These are phyloP conservation scores for Macquaria australasica DNA, from an alignment of 2,113 vertebrate genomes.

Conservation along the genomic window DNA sequence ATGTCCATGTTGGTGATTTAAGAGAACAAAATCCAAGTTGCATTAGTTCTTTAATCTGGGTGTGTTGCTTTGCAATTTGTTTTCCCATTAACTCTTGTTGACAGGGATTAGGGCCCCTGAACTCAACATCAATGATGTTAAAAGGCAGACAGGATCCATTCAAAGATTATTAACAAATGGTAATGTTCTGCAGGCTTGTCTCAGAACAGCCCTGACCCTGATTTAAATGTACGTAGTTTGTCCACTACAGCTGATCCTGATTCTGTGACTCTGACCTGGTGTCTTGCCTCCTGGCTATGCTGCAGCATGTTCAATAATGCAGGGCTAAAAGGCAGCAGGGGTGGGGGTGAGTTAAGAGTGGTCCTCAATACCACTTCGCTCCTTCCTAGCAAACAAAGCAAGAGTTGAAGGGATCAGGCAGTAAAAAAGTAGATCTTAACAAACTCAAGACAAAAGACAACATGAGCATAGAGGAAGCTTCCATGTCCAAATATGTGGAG, in stretches of 20 bases:
- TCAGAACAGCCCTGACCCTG: conserved; percentile 50
- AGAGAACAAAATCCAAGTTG: background rate
- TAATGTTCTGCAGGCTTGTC: conserved; percentile 39
- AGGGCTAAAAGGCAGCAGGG: conserved; percentile 57
- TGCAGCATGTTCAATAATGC: conserved; percentile 82
- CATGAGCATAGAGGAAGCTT: conserved; percentile 1
- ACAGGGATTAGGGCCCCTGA: conserved; percentile 62
- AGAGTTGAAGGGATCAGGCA: conserved; percentile 32
- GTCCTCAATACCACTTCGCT: conserved; percentile 55
- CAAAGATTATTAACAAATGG: conserved; percentile 62
- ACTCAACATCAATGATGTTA: conserved; percentile 56
- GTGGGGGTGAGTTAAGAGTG: conserved; percentile 49
- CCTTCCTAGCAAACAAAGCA: conserved; percentile 43
- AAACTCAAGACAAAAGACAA: conserved; percentile 38
- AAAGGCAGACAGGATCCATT: conserved; percentile 57
- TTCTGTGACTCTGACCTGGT: conserved; percentile 57
- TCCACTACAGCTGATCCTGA: conserved; percentile 59
- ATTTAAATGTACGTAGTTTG: conserved; percentile 63
- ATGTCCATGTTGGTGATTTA: background rate
- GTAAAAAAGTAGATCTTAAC: conserved; percentile 10
- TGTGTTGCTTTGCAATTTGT: conserved; percentile 20
- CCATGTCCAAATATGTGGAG: conserved; percentile 17
- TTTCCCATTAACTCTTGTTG: conserved; percentile 62
- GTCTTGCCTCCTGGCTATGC: conserved; percentile 52
- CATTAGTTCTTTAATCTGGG: conserved; percentile 22